Conservation (phyloP, 2,113 vertebrate genomes). For the Callospermophilus lateralis region DNA sequence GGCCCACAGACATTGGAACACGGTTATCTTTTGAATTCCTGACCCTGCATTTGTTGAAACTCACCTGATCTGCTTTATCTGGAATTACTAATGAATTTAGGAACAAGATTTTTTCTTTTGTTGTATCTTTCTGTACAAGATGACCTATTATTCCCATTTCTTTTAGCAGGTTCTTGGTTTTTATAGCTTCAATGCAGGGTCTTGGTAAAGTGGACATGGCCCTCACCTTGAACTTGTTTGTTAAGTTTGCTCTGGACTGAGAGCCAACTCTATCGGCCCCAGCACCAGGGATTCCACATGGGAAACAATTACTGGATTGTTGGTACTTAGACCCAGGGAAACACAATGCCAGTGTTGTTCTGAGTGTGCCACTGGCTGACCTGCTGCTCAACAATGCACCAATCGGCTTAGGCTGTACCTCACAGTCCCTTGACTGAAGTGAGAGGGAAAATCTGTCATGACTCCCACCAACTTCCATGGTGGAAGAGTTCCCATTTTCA, state of each 20-base stretch:
- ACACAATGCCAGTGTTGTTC: conserved; percentile 62
- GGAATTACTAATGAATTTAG: conserved; percentile 32
- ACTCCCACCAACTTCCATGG: not conserved
- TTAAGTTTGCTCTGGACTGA: conserved; percentile 18
- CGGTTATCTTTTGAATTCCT: not conserved
- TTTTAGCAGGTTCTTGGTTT: conserved; percentile 24
- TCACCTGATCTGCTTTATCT: conserved; percentile 48
- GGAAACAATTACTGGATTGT: conserved; percentile 61
- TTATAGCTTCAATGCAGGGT: not conserved
- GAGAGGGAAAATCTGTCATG: too few relatives aligned
- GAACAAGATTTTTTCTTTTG: conserved; percentile 71
- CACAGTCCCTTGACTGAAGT: not conserved
- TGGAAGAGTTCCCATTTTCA: not conserved
- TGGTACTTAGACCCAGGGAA: not conserved
- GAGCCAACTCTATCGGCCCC: conserved; percentile 29
- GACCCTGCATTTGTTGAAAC: not conserved
- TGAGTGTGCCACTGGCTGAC: not conserved
- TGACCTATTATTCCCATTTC: not conserved
- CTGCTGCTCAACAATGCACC: not conserved
- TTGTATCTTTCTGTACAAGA: conserved; percentile 55
- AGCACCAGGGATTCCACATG: not conserved
- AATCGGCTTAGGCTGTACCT: not conserved
- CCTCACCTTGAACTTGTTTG: conserved; percentile 76
- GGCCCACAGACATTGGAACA: not conserved
- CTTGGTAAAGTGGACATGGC: not conserved